phyloP scores from a whole-genome alignment of 2,888 invertebrate genomes.

The Mythimna vitellina region DNA sequence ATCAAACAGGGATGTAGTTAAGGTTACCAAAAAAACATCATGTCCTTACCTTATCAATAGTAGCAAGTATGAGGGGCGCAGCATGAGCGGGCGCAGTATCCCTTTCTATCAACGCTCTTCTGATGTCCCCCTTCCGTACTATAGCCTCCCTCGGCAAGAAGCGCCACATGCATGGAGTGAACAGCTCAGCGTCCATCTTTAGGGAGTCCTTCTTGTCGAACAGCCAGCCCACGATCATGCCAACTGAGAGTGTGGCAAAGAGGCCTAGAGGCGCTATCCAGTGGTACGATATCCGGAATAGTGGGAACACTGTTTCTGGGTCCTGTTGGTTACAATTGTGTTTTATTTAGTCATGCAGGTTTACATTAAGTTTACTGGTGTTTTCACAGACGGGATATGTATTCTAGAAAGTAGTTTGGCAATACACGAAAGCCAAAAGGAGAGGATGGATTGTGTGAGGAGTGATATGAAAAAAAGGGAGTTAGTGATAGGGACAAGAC shows the following conservation, averaged over 20 bases:
- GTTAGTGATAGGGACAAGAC: too few species aligned
- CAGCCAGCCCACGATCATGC: constrained; percentile 90
- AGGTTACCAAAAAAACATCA: background rate
- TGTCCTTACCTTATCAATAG: constrained; percentile 69
- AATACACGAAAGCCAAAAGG: too few species aligned
- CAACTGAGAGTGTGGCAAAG: constrained; percentile 92
- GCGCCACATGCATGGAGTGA: constrained; percentile 81
- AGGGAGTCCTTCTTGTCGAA: constrained; percentile 74
- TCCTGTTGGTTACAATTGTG: constrained; percentile 70
- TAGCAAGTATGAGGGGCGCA: constrained; percentile 78
- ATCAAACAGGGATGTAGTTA: too few species aligned
- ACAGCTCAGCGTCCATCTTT: constrained; percentile 83
- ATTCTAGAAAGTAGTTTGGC: background rate
- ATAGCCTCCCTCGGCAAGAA: constrained; percentile 76
- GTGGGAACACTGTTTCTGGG: constrained; percentile 91
- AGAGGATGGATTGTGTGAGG: too few species aligned
- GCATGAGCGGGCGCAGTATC: constrained; percentile 68
- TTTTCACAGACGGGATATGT: background rate
- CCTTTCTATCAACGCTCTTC: constrained; percentile 67
- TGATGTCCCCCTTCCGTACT: constrained; percentile 68
- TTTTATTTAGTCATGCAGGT: too few species aligned
- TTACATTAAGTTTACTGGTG: background rate
- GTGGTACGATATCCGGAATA: constrained; percentile 95
- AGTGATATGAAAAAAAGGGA: too few species aligned
- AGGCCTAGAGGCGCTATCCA: constrained; percentile 95